A percentile compares a stretch with the other conserved stretches of the same genome.
Conservation (phyloP, 2,797 vertebrate species). For the Channa striata region DNA sequence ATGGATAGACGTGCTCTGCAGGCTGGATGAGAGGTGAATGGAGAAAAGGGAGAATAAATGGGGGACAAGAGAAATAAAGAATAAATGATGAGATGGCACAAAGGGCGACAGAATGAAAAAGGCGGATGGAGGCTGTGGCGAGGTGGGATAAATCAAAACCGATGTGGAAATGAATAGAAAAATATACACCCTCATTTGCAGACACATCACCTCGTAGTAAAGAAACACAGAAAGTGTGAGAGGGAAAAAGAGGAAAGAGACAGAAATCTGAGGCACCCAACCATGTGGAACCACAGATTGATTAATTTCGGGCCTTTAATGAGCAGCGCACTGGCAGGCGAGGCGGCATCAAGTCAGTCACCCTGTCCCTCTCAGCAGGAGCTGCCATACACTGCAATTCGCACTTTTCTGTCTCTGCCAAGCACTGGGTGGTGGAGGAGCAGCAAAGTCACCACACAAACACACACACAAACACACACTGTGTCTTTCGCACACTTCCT, state of each 20-base stretch:
- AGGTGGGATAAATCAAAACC: constrained; percentile 47
- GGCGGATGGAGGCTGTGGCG: constrained; percentile 34
- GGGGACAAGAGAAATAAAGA: constrained; percentile 40
- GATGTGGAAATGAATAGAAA: constrained; percentile 56
- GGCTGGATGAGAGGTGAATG: constrained; percentile 31
- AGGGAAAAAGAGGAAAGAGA: constrained; percentile 8
- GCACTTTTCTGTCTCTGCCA: constrained; percentile 51
- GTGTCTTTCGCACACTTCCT: constrained; percentile 25
- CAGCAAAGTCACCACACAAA: constrained; percentile 33
- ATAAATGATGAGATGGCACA: constrained; percentile 47
- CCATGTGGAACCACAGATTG: constrained; percentile 72
- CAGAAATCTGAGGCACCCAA: constrained; percentile 46
- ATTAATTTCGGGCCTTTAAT: constrained; percentile 77
- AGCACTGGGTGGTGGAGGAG: constrained; percentile 36
- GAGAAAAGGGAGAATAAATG: constrained; percentile 38
- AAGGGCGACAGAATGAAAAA: constrained; percentile 16
- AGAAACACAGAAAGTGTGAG: constrained; percentile 19
- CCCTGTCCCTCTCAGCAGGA: constrained; percentile 58
- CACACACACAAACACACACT: constrained; percentile 8
- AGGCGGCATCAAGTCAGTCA: constrained; percentile 64
- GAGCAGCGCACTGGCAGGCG: constrained; percentile 65
- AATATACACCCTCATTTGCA: constrained; percentile 49
- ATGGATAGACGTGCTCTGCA: constrained; percentile 50
- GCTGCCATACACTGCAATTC: constrained; percentile 60
- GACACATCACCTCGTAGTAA: constrained; percentile 55